These are phyloP conservation scores for Aphelenchoides fujianensis DNA, from an alignment of 1,140 invertebrate genomes.

Conservation along the genomic window DNA sequence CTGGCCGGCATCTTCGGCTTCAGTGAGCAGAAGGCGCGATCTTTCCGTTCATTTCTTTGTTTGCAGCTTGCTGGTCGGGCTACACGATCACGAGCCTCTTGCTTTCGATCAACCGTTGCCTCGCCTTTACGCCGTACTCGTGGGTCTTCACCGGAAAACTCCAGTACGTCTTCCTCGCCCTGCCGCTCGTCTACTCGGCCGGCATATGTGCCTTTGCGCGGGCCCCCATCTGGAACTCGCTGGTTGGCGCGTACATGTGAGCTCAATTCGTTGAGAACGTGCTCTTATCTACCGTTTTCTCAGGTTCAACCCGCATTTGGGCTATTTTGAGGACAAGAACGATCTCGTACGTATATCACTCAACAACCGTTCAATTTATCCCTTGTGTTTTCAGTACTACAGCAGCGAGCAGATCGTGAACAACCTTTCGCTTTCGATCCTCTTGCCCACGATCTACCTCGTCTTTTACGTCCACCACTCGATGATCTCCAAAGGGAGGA, in stretches of 20 bases:
- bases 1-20: constrained; percentile 12
- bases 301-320: constrained; percentile 11
- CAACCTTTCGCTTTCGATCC: background rate
- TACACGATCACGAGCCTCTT: background rate
- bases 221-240: background rate
- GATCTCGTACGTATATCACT: no score
- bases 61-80: background rate
- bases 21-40: background rate
- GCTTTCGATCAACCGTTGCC: background rate
- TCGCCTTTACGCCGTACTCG: background rate
- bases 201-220: background rate
- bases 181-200: background rate
- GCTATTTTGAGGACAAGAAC: background rate
- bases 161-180: background rate
- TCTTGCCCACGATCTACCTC: background rate
- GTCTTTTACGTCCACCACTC: constrained; percentile 4
- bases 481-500: background rate
- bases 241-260: background rate
- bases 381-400: background rate
- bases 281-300: no score
- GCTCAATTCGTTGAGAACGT: no score
- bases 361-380: background rate
- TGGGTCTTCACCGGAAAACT: background rate
- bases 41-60: background rate
- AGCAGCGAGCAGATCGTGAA: constrained; percentile 1